Evolutionary conservation across 1,140 invertebrate species (phyloP).

Genomic region (Andrena cerasifolii): DNA sequence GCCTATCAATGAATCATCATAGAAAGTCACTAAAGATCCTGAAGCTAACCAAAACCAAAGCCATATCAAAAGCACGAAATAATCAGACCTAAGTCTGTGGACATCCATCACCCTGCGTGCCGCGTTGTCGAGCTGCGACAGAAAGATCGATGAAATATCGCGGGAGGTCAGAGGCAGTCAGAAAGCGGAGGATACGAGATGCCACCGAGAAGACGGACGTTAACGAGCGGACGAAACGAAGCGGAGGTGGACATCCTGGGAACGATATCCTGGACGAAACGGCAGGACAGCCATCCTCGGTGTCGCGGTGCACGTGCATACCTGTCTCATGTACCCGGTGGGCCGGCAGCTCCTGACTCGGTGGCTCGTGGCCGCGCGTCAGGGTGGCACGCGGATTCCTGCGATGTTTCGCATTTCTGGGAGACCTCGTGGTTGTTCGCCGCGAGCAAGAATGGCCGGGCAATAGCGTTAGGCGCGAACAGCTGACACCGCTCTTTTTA

Average conservation of each 20-base stretch:
- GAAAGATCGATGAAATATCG: constrained; percentile 25
- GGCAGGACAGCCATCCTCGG: constrained; percentile 26
- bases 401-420: constrained; percentile 62
- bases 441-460: constrained; percentile 1
- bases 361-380: constrained; percentile 54
- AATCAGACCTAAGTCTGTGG: background rate
- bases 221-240: constrained; percentile 45
- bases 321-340: constrained; percentile 62
- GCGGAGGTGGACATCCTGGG: constrained; percentile 56
- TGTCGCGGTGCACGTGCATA: constrained; percentile 58
- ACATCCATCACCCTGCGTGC: background rate
- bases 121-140: background rate
- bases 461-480: background rate
- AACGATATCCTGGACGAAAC: constrained; percentile 53
- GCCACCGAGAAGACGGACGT: constrained; percentile 24
- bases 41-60: too few species aligned
- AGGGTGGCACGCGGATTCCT: constrained; percentile 55
- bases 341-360: constrained; percentile 53
- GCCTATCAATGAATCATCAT: too few species aligned
- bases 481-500: background rate
- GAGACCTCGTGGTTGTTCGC: constrained; percentile 45
- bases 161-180: constrained; percentile 34
- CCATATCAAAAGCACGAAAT: background rate
- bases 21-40: too few species aligned
- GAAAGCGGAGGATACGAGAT: constrained; percentile 11